phyloP scores from a whole-genome alignment of 2,888 invertebrate genomes.

The Agrypnus murinus region DNA sequence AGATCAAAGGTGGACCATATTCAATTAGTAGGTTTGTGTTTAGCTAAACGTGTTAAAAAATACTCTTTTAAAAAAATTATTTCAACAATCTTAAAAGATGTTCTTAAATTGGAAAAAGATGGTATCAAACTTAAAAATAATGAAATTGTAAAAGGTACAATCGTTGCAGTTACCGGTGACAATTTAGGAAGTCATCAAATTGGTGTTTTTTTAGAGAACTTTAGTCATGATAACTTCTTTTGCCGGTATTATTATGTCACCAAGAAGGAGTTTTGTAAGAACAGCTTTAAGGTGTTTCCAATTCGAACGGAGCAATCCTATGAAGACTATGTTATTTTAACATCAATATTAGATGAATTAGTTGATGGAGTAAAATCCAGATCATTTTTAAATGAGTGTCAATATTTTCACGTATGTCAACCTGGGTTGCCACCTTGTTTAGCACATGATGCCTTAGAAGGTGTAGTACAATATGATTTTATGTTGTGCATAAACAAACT shows the following conservation, averaged over 20 bases:
- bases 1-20: constrained; percentile 57
- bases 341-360: neutral
- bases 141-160: constrained; percentile 51
- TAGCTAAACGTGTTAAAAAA: constrained; percentile 55
- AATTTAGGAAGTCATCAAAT: constrained; percentile 56
- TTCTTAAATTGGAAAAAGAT: constrained; percentile 56
- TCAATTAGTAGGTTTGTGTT: constrained; percentile 59
- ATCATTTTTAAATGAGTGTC: constrained; percentile 58
- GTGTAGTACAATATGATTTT: constrained; percentile 56
- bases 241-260: constrained; percentile 55
- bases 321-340: constrained; percentile 13
- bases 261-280: constrained; percentile 12
- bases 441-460: constrained; percentile 60
- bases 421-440: constrained; percentile 61
- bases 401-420: constrained; percentile 57
- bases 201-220: constrained; percentile 51
- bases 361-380: constrained; percentile 57
- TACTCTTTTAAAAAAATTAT: too few species aligned
- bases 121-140: constrained; percentile 49
- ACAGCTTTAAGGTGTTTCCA: neutral
- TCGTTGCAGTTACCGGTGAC: constrained; percentile 56
- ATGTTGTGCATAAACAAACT: constrained; percentile 55
- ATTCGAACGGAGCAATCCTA: constrained; percentile 28
- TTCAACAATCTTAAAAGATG: too few species aligned
- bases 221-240: constrained; percentile 46